Evolutionary conservation across 2,888 invertebrate genomes (phyloP).

Genomic region (Clitarchus hookeri): DNA sequence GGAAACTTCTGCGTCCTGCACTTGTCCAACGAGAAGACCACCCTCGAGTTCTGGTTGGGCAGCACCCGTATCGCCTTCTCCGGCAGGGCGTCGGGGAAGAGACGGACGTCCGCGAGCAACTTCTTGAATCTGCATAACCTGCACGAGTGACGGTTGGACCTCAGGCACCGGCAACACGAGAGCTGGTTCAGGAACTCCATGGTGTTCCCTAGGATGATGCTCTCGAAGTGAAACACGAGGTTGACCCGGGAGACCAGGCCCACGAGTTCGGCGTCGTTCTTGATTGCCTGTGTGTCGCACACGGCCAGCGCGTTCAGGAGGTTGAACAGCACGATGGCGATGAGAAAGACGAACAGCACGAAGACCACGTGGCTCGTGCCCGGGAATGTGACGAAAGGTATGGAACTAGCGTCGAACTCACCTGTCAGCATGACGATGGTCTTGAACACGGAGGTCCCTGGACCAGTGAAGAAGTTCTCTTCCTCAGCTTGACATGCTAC

Average conservation of each 20-base stretch:
- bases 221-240: constrained; percentile 74
- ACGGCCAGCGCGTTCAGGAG: constrained; percentile 83
- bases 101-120: constrained; percentile 57
- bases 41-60: constrained; percentile 60
- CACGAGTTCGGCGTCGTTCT: constrained; percentile 78
- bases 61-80: constrained; percentile 68
- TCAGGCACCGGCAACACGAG: constrained; percentile 44
- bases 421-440: constrained; percentile 86
- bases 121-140: not conserved
- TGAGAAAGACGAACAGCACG: constrained; percentile 78
- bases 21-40: constrained; percentile 43
- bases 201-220: constrained; percentile 57
- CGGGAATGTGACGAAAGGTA: constrained; percentile 71
- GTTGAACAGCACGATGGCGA: constrained; percentile 82
- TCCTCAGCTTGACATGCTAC: constrained; percentile 48
- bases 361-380: constrained; percentile 69
- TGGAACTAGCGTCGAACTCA: constrained; percentile 80
- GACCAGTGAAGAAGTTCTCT: constrained; percentile 70
- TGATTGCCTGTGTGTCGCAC: constrained; percentile 76
- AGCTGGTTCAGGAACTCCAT: constrained; percentile 47
- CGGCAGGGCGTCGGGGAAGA: constrained; percentile 70
- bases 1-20: constrained; percentile 38
- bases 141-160: constrained; percentile 56
- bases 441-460: constrained; percentile 74
- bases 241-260: constrained; percentile 73